Evolutionary conservation across 1,140 invertebrate species (phyloP), one percentile per base, ranked within the genome.

Genomic region (Hylaeus anthracinus): DNA sequence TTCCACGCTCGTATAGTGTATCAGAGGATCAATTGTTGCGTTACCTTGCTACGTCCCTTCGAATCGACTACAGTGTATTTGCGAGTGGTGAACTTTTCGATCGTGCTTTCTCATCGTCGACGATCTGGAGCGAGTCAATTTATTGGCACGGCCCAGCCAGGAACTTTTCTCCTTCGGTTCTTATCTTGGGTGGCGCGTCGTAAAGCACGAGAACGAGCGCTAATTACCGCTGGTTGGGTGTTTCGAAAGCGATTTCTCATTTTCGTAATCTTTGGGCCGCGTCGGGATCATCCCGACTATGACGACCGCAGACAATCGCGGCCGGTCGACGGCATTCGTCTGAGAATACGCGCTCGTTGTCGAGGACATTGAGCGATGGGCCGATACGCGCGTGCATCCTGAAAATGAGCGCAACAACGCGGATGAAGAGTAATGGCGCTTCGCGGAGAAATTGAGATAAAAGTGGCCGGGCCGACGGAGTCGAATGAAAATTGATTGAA

Each of bases 241-340:
- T 88, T 87, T 75, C 83, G 81, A 86, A 86, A 88, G 69, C 81
- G 72, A 87, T 84, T 79, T 78, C 79, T 78, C 83, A 85, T 85
- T 88, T 85, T 85, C 76, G 84, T 83, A 81, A 88, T 88, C 82
- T 37, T 43, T 12, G 26, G 48, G 48, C 72, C 48, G 67, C 39
- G 67, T 45, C 14, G 58, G 58, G 5, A 84, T 64, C 61, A 12
- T 78, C 73, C 15, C 9, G 70, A 72, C 64, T 64, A 64, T 14
- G 64, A n/a, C 15, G 10, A 51, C 65, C 48, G 45, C 65, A 43
- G 45, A 67, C 48, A 67, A 67, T 67, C 37, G 65, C 61, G 37
- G 12, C 15, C 12, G 60, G 12, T 43, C 12, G 60, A 9, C 8
- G 37, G 41, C 6, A 26, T 10, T 8, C 1, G 43, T n/a, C 9